Evolutionary conservation across 2,113 vertebrate genomes (phyloP), one percentile per base, ranked within the genome.

Genomic region (Xenus cinereus): DNA sequence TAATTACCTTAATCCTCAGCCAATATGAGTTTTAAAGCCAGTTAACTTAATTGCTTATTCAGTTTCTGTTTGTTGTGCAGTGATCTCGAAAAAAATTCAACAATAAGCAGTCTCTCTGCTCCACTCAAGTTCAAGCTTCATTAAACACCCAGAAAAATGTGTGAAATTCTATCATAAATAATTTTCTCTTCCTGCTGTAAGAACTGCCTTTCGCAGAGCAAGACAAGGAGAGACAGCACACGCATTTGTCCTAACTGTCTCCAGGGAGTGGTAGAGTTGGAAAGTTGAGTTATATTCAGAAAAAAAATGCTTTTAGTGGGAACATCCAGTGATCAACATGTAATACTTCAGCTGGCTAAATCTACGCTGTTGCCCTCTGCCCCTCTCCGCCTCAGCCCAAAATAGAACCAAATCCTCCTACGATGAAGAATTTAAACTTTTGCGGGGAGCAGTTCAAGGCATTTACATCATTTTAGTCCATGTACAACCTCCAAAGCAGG

Each of bases 1-100:
- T 92, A 96, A 97, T 96, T 96, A 78, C 78, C 87, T 94, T 96
- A 96, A 94, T 96, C 92, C 93, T 92, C 93, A 93, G 68, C 88
- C 90, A 90, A 32, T 95, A 80, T 54, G 85, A 95, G 90, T 94
- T 92, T 97, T 95, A 95, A 94, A 95, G 79, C 78, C 90, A 96
- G 90, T 93, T 96, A 90, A 94, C 84, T 88, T 95, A 97, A 96
- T 96, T 96, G 82, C 90, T 93, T 93, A 77, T 92, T 96, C 78
- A 59, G 67, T 95, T 95, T 93, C 81, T 93, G 95, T 92, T 96
- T 97, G 92, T 90, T 94, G 92, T 96, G 93, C 93, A 95, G 87
- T 95, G 90, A 96, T 95, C 90, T 97, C 1, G 8, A 83, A 96
- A 96, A 97, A 86, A 85, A 76, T 53, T 90, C 85, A 77, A 88